A percentile compares a stretch with the other conserved stretches of the same genome.
Evolutionary conservation across 1,140 invertebrate species (phyloP).

Genomic region (Heliothis virescens): DNA sequence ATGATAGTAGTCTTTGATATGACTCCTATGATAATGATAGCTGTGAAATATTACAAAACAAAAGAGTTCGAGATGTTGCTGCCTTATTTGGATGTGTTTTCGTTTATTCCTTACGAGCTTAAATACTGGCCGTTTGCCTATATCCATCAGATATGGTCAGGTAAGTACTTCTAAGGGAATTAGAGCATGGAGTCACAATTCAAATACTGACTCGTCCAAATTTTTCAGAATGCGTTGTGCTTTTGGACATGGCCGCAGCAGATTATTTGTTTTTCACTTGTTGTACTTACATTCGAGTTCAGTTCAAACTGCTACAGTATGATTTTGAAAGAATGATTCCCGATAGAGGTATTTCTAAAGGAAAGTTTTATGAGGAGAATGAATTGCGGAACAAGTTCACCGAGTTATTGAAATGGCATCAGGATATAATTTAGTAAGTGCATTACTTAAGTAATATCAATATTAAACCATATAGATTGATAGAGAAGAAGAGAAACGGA

Average conservation of each 20-base stretch:
- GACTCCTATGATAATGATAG: constrained; percentile 53
- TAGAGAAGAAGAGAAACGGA: no score
- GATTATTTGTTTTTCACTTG: constrained; percentile 42
- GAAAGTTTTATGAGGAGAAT: neutral
- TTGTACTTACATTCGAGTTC: constrained; percentile 47
- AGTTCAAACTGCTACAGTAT: constrained; percentile 45
- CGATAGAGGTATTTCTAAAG: constrained; percentile 5
- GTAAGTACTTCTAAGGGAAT: constrained; percentile 33
- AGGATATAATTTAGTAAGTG: constrained; percentile 44
- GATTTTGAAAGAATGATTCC: constrained; percentile 51
- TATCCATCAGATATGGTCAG: constrained; percentile 59
- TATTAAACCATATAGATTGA: no score
- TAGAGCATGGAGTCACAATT: no score
- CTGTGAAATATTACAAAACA: constrained; percentile 52
- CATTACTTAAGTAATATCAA: neutral
- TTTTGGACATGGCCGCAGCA: constrained; percentile 43
- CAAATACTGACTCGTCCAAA: neutral
- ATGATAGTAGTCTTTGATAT: constrained; percentile 54
- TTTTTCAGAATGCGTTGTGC: constrained; percentile 46
- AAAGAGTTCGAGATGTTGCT: constrained; percentile 51
- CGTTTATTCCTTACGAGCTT: constrained; percentile 52
- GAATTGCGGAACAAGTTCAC: constrained; percentile 33
- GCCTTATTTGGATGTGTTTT: constrained; percentile 56
- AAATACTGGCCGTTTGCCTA: constrained; percentile 54
- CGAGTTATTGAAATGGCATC: constrained; percentile 52